phyloP scores from a whole-genome alignment of 1,140 invertebrate genomes.

The Cydia amplana region DNA sequence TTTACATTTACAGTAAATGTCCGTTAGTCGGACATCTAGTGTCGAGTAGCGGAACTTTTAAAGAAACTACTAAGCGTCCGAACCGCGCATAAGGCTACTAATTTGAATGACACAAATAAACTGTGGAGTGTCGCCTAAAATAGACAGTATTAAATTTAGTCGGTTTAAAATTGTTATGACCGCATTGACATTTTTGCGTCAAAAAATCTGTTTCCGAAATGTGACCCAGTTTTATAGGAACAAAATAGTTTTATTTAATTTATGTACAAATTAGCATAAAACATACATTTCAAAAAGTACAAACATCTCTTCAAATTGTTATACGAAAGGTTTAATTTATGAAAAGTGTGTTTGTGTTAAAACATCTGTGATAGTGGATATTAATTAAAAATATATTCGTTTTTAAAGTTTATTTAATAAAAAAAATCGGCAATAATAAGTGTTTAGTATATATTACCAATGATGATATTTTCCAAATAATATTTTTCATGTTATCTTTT shows the following conservation, averaged over 20 bases:
- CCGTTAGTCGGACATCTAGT: slow-evolving; percentile 32
- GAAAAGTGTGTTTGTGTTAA: slow-evolving; percentile 22
- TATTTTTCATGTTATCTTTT: slow-evolving; percentile 3
- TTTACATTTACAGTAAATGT: slow-evolving; percentile 40
- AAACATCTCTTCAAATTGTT: slow-evolving; percentile 6
- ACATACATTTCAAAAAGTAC: background rate
- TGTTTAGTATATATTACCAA: background rate
- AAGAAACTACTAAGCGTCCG: background rate
- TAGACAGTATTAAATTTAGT: slow-evolving; percentile 36
- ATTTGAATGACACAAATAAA: slow-evolving; percentile 35
- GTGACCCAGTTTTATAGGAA: slow-evolving; percentile 42
- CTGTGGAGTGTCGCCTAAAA: background rate
- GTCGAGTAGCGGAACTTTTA: slow-evolving; percentile 10
- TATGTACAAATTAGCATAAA: slow-evolving; percentile 28
- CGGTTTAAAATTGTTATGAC: slow-evolving; percentile 43
- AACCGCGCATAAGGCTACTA: slow-evolving; percentile 52
- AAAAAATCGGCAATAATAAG: slow-evolving; percentile 24
- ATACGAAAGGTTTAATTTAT: slow-evolving; percentile 15
- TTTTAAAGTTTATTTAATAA: background rate
- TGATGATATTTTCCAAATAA: background rate
- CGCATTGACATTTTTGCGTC: slow-evolving; percentile 52
- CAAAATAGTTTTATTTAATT: background rate
- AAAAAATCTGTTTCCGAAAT: slow-evolving; percentile 48
- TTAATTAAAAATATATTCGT: slow-evolving; percentile 4
- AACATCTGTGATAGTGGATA: slow-evolving; percentile 30